Evolutionary conservation across 2,888 invertebrate species (phyloP).

Genomic region (Apoderus coryli): DNA sequence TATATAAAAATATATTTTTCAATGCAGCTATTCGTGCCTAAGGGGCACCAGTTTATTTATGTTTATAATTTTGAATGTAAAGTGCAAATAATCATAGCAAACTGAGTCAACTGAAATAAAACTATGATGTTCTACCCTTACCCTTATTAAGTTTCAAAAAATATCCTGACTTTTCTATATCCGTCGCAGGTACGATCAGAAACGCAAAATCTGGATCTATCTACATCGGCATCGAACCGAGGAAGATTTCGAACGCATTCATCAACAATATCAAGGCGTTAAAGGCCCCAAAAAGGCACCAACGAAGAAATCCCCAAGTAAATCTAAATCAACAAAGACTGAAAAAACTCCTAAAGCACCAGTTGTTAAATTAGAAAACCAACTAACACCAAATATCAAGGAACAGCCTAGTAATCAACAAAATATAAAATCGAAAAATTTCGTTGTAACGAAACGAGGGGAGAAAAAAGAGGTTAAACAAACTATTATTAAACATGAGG

Average conservation of each 20-base stretch:
- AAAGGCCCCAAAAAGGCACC: conserved; percentile 37
- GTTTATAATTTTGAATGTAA: too few relatives aligned
- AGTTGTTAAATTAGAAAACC: not conserved
- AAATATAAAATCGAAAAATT: not conserved
- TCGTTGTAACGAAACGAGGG: too few relatives aligned
- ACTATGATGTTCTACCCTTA: too few relatives aligned
- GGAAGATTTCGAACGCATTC: conserved; percentile 48
- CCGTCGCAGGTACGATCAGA: conserved; percentile 53
- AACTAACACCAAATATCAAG: not conserved
- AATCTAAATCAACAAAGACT: conserved; percentile 32
- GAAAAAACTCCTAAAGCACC: conserved; percentile 30
- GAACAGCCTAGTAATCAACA: not conserved
- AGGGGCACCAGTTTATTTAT: too few relatives aligned
- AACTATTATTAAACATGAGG: conserved; percentile 5
- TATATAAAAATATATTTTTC: too few relatives aligned
- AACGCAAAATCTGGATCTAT: conserved; percentile 92
- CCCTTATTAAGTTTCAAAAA: too few relatives aligned
- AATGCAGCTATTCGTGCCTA: too few relatives aligned
- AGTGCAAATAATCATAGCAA: too few relatives aligned
- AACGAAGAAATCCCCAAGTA: conserved; percentile 26
- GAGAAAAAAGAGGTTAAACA: not conserved
- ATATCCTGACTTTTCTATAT: too few relatives aligned
- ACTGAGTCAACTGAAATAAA: too few relatives aligned
- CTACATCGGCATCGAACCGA: conserved; percentile 59
- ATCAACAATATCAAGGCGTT: conserved; percentile 49